These are phyloP conservation scores for Parasteatoda tepidariorum DNA, from an alignment of 1,140 invertebrate genomes.

Conservation along the genomic window DNA sequence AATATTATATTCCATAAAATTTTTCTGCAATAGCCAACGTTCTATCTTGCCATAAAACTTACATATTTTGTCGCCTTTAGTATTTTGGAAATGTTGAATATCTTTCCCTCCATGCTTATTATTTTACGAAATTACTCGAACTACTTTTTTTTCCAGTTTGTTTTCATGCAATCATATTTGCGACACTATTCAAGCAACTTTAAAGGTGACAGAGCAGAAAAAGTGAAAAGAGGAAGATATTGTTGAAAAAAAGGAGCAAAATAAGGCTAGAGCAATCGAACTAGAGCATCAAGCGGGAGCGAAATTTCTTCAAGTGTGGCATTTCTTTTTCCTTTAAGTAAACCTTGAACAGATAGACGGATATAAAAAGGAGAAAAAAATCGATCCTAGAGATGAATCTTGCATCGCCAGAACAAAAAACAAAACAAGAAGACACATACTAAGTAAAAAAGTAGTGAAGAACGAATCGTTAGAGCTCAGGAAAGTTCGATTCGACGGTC, in stretches of 20 bases:
- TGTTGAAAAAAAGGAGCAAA: background rate
- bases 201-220: no score
- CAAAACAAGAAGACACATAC: conserved; percentile 9
- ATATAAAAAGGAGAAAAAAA: conserved; percentile 52
- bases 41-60: no score
- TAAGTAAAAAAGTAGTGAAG: conserved; percentile 31
- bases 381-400: conserved; percentile 56
- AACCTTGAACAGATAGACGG: conserved; percentile 59
- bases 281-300: conserved; percentile 21
- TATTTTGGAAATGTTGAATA: no score
- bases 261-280: conserved; percentile 27
- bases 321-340: conserved; percentile 53
- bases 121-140: no score
- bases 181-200: no score
- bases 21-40: no score
- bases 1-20: no score
- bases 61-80: no score
- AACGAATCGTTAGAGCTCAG: conserved; percentile 57
- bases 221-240: no score
- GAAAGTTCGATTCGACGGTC: conserved; percentile 54
- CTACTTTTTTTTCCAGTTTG: no score
- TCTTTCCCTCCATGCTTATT: no score
- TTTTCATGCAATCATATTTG: no score
- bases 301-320: conserved; percentile 55
- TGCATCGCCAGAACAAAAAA: conserved; percentile 53